Evolutionary conservation across 2,113 vertebrate species (phyloP), one percentile per base, ranked within the genome.

Genomic region (Ia io): DNA sequence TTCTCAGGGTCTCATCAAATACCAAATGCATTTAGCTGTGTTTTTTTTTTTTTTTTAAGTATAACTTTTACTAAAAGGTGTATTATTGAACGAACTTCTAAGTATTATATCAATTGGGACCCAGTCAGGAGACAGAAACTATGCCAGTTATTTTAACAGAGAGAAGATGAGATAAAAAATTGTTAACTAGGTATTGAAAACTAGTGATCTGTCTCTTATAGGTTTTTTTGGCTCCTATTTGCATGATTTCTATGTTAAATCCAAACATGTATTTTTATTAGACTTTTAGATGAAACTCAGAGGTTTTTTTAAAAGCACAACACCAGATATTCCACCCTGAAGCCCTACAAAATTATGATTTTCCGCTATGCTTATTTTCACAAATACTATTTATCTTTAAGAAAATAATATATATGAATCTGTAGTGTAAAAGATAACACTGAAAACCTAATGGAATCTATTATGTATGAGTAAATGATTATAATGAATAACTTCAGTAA

Each of bases 391-490:
- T 86, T 91, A 84, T 79, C 28, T 37, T 86, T 37, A 71, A 93
- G 59, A 80, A 91, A 96, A 90, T 30, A 85, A 88, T 89, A 80
- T 65, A 84, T 76, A 53, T 53, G 28, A 51, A 96, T 71, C 16
- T 76, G 8, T 74, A 86, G 84, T 84, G 30, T 87, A 59, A 89
- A 82, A 70, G 30, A 44, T 51, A 88, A 77, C 30, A 51, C 56
- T 18, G 78, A 88, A 42, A 91, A 32, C 22, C 73, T 86, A 83
- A 63, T 32, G 4, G 22, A 30, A 6, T 67, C 9, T 65, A 1
- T n/a, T 53, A 78, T 25, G 23, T 28, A 37, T 67, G 8, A 80
- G 89, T 70, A 56, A 91, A 69, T 82, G 67, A 73, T 74, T 51
- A 53, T 16, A 90, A 47, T 37, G 28, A 88, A 53, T 84, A 88